Base-by-base conservation (phyloP, 2,113 vertebrate species). In the Loxodonta africana region DNA sequence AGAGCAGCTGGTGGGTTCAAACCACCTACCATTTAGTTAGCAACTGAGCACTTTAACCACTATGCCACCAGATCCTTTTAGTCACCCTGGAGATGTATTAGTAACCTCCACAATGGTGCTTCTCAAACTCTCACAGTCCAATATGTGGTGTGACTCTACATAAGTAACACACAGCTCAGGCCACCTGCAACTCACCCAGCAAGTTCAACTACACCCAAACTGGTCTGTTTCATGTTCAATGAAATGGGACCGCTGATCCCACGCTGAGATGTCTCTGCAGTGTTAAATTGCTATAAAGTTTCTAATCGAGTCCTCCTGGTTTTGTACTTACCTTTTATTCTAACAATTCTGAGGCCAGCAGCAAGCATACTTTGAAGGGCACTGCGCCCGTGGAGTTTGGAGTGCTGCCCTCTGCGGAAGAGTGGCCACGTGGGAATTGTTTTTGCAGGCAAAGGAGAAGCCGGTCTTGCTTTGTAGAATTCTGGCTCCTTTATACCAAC, bases 171-270 rank as follows among this genome's bases (percentile, higher is more conserved):
- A 41, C 21, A 81, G 41, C 41, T 20, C 80, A 65, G 48, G 48
- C 67, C 33, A 63, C 1, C 0, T 44, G 28, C 9, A 46, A 9
- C 30, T 46, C 1, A 0, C 3, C 4, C 15, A 15, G 8, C 30
- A 63, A 28, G 33, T 85, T 90, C 93, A 73, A 4, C 51, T 37
- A 4, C 28, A 14, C n/a, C 62, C 37, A 51, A 10, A 14, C 5
- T 18, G 33, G 18, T 57, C 86, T 86, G 2, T 10, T 62, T 46
- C 28, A 37, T 0, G 1, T 10, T 14, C 53, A 7, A 0, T 20
- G 77, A 88, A 41, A 48, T 41, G 23, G 74, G 37, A 60, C 69
- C 25, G 11, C 0, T 0, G 8, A 20, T 30, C 46, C 69, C 4
- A 41, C 0, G 0, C 23, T 5, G 63, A 4, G 8, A 23, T 26